phyloP scores from a whole-genome alignment of 1,140 invertebrate species.

The Helicoverpa armigera region DNA sequence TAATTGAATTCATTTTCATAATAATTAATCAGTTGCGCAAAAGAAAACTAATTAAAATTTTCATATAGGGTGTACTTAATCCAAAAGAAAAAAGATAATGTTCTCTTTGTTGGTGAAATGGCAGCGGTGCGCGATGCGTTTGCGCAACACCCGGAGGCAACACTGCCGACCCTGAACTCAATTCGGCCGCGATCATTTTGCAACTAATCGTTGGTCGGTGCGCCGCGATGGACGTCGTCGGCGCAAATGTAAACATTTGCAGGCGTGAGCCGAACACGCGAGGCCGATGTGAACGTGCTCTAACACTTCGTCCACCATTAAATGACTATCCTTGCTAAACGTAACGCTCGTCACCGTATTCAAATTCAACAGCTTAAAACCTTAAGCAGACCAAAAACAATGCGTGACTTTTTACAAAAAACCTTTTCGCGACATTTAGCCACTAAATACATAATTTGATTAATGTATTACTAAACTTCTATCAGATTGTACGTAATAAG shows the following conservation, averaged over 20 bases:
- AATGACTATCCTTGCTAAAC: slow-evolving; percentile 71
- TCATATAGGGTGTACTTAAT: slow-evolving; percentile 35
- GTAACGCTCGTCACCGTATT: slow-evolving; percentile 51
- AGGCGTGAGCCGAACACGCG: slow-evolving; percentile 75
- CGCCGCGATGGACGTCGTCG: slow-evolving; percentile 71
- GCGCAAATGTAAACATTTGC: slow-evolving; percentile 86
- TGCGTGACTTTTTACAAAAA: slow-evolving; percentile 8
- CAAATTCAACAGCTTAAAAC: slow-evolving; percentile 46
- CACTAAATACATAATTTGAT: no score
- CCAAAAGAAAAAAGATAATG: slow-evolving; percentile 47
- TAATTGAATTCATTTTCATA: neutral
- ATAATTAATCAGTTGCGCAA: slow-evolving; percentile 34
- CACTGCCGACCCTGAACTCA: slow-evolving; percentile 82
- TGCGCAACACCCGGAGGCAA: slow-evolving; percentile 84
- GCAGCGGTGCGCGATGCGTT: slow-evolving; percentile 62
- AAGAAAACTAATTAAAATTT: slow-evolving; percentile 34
- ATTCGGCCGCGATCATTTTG: slow-evolving; percentile 84
- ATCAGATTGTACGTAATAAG: no score
- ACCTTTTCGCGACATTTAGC: no score
- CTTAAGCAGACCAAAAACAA: slow-evolving; percentile 21
- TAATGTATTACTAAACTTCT: no score
- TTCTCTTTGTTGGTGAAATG: slow-evolving; percentile 60
- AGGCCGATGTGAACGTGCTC: slow-evolving; percentile 80
- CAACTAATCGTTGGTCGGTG: slow-evolving; percentile 81
- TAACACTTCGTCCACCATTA: slow-evolving; percentile 67